Conservation (phyloP, 2,888 invertebrate species). For the Megamerina dolium region DNA sequence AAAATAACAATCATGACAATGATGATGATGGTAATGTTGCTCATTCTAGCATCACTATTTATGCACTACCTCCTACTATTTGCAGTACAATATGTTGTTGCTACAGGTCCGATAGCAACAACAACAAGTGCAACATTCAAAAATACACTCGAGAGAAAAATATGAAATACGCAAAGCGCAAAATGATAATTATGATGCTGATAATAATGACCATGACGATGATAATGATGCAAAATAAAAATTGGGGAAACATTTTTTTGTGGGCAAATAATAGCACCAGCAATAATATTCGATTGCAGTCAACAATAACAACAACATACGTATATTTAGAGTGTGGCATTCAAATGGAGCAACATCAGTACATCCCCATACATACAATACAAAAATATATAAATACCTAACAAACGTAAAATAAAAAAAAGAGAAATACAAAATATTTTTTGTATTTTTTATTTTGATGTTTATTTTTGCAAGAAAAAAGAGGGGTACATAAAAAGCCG, state of each 20-base stretch:
- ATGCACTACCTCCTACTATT: too few relatives aligned
- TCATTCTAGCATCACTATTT: slow-evolving; percentile 8
- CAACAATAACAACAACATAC: slow-evolving; percentile 8
- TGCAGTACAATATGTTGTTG: slow-evolving; percentile 1
- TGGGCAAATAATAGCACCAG: too few relatives aligned
- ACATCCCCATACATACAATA: too few relatives aligned
- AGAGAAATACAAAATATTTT: not conserved
- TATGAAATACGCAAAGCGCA: too few relatives aligned
- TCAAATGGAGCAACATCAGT: slow-evolving; percentile 7
- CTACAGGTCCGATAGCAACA: slow-evolving; percentile 1
- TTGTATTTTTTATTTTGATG: slow-evolving; percentile 5
- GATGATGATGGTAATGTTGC: too few relatives aligned
- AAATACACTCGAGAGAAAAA: not conserved
- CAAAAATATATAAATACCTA: too few relatives aligned
- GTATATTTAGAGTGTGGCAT: slow-evolving; percentile 7
- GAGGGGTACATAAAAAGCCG: not conserved
- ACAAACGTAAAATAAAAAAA: not conserved
- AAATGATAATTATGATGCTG: too few relatives aligned
- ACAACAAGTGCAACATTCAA: not conserved
- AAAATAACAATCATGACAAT: too few relatives aligned
- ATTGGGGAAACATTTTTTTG: too few relatives aligned
- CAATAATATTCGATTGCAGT: slow-evolving; percentile 7
- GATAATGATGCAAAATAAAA: too few relatives aligned
- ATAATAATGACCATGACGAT: too few relatives aligned
- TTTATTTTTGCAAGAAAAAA: slow-evolving; percentile 4